These are phyloP conservation scores for Dendrolimus pini DNA, from an alignment of 2,888 invertebrate genomes.

Conservation along the genomic window DNA sequence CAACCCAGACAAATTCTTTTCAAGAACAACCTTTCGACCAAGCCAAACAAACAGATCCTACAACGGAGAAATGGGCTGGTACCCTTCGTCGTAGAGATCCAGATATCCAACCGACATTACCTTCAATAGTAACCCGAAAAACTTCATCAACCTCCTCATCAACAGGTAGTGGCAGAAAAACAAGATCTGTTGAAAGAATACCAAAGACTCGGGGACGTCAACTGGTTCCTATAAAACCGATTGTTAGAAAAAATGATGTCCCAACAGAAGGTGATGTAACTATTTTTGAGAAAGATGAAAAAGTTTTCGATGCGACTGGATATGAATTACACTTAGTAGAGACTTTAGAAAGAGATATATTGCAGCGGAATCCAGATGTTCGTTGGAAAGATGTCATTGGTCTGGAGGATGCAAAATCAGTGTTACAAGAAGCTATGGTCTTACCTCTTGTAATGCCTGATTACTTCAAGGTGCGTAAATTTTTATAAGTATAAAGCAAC, in stretches of 20 bases:
- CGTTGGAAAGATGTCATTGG: constrained; percentile 88
- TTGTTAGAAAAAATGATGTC: constrained; percentile 43
- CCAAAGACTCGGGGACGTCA: constrained; percentile 39
- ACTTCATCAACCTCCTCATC: constrained; percentile 70
- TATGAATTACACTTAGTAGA: constrained; percentile 87
- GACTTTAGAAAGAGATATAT: constrained; percentile 88
- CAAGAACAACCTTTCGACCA: constrained; percentile 42
- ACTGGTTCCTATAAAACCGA: constrained; percentile 53
- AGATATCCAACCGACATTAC: constrained; percentile 79
- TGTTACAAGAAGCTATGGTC: constrained; percentile 91
- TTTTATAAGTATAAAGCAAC: neutral
- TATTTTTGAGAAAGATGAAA: constrained; percentile 58
- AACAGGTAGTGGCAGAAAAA: constrained; percentile 52
- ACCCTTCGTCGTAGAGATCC: constrained; percentile 80
- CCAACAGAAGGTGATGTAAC: constrained; percentile 55
- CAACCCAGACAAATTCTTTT: constrained; percentile 43
- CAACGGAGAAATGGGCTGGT: constrained; percentile 82
- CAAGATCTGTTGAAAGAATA: constrained; percentile 64
- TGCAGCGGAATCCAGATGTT: constrained; percentile 89
- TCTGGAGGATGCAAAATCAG: constrained; percentile 83
- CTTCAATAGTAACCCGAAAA: constrained; percentile 74
- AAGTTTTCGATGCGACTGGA: constrained; percentile 80
- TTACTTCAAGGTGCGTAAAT: constrained; percentile 82
- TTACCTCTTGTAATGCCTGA: constrained; percentile 92
- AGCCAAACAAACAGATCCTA: constrained; percentile 52